phyloP scores from a whole-genome alignment of 35 echinoderm and acorn worm genomes.

The Holothuria glaberrima region DNA sequence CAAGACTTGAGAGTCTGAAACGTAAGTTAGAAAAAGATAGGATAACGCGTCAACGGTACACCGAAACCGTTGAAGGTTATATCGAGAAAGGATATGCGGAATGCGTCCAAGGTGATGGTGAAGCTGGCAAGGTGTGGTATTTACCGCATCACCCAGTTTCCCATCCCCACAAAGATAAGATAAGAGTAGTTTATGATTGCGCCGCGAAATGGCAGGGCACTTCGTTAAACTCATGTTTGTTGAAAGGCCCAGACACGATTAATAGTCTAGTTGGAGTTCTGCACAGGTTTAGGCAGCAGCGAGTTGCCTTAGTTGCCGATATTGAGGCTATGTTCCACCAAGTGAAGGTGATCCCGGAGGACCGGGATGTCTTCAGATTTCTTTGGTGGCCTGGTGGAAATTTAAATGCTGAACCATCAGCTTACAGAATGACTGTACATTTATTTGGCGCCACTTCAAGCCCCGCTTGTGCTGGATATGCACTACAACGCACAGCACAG shows the following conservation, averaged over 20 bases:
- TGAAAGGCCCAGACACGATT: slow-evolving; percentile 45
- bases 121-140: slow-evolving; percentile 18
- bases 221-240: slow-evolving; percentile 33
- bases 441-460: slow-evolving; percentile 65
- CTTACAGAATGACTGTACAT: slow-evolving; percentile 56
- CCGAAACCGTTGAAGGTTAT: slow-evolving; percentile 43
- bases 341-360: slow-evolving; percentile 28
- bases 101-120: not conserved
- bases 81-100: slow-evolving; percentile 38
- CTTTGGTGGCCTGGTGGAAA: slow-evolving; percentile 69
- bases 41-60: slow-evolving; percentile 15
- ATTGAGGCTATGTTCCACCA: slow-evolving; percentile 75
- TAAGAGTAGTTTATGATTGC: slow-evolving; percentile 56
- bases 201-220: slow-evolving; percentile 51
- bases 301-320: slow-evolving; percentile 58
- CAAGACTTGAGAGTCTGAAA: not conserved
- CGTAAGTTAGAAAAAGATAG: slow-evolving; percentile 40
- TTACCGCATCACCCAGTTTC: slow-evolving; percentile 42
- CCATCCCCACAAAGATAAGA: slow-evolving; percentile 54
- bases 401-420: slow-evolving; percentile 4
- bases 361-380: slow-evolving; percentile 57
- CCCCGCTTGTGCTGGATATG: slow-evolving; percentile 28
- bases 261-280: slow-evolving; percentile 42
- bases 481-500: not conserved
- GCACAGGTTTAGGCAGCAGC: slow-evolving; percentile 56